Percentiles rank a stretch among this genome's conserved stretches.
Conservation (phyloP, 1,140 invertebrate genomes). For the Drosophila nebulosa region DNA sequence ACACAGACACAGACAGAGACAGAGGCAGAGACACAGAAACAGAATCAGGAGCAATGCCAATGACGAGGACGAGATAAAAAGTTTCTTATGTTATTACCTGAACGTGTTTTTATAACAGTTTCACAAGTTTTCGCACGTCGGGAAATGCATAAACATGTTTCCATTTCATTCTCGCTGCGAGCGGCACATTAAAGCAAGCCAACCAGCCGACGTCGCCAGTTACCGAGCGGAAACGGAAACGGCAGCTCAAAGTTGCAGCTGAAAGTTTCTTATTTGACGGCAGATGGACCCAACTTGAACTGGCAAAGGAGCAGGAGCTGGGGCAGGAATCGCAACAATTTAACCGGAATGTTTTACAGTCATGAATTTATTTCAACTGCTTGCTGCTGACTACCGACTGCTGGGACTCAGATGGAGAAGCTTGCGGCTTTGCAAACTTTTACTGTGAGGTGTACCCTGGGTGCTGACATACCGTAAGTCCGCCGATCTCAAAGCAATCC, state of each 20-base stretch:
- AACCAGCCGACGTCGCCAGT: not conserved
- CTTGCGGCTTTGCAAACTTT: constrained; percentile 33
- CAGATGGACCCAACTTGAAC: not conserved
- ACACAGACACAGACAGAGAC: not conserved
- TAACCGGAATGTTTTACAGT: constrained; percentile 11
- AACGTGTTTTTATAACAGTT: constrained; percentile 60
- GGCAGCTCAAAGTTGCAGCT: constrained; percentile 16
- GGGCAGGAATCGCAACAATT: constrained; percentile 13
- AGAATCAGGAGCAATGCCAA: not conserved
- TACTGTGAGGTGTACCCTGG: not conserved
- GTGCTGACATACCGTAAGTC: constrained; percentile 36
- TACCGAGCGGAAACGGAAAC: not conserved
- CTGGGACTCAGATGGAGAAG: not conserved
- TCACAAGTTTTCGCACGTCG: constrained; percentile 47
- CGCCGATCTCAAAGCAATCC: constrained; percentile 27
- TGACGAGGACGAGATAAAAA: constrained; percentile 48
- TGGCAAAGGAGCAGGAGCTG: not conserved
- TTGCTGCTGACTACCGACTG: not conserved
- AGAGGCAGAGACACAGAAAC: not conserved
- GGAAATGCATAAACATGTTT: constrained; percentile 61
- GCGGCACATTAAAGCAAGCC: constrained; percentile 30
- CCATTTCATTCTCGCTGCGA: constrained; percentile 28
- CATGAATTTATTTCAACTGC: constrained; percentile 17
- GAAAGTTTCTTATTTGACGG: constrained; percentile 6
- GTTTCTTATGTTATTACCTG: constrained; percentile 62